phyloP scores from a whole-genome alignment of 1,140 invertebrate species.

The Penaeus chinensis region DNA sequence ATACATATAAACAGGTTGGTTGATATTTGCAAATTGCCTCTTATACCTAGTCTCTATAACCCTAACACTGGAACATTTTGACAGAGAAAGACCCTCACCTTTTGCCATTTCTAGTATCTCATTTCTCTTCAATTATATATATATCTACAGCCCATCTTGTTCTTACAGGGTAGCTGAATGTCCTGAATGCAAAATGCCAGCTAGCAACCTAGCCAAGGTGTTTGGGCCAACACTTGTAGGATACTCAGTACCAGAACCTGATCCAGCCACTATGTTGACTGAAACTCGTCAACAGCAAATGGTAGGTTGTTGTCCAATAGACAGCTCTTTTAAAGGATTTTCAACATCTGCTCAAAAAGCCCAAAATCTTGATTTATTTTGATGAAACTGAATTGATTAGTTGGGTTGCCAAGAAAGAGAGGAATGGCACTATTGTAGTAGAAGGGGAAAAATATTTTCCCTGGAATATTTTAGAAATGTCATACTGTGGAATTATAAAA shows the following conservation, averaged over 20 bases:
- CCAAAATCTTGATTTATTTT: not conserved
- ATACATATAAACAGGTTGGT: too few species aligned
- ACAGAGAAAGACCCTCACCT: too few species aligned
- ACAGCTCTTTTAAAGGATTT: not conserved
- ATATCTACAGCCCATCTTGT: slow-evolving; percentile 20
- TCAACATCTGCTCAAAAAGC: not conserved
- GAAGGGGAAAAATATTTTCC: not conserved
- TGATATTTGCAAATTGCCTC: too few species aligned
- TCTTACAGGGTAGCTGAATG: slow-evolving; percentile 76
- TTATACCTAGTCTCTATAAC: too few species aligned
- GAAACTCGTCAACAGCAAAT: slow-evolving; percentile 75
- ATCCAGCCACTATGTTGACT: slow-evolving; percentile 74
- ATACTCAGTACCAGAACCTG: slow-evolving; percentile 78
- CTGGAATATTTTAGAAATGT: not conserved
- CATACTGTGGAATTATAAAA: not conserved
- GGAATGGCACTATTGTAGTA: not conserved
- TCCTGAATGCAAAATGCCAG: slow-evolving; percentile 82
- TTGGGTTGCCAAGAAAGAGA: not conserved
- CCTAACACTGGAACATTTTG: too few species aligned
- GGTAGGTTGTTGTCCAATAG: slow-evolving; percentile 67
- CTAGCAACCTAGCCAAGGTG: slow-evolving; percentile 81
- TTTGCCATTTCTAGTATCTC: not conserved
- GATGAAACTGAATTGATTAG: not conserved
- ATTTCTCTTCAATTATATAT: not conserved
- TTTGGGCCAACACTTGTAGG: slow-evolving; percentile 89